Percentiles rank a stretch among this genome's conserved stretches.
Evolutionary conservation across 2,888 invertebrate species (phyloP).

Genomic region (Onchidella celtica): DNA sequence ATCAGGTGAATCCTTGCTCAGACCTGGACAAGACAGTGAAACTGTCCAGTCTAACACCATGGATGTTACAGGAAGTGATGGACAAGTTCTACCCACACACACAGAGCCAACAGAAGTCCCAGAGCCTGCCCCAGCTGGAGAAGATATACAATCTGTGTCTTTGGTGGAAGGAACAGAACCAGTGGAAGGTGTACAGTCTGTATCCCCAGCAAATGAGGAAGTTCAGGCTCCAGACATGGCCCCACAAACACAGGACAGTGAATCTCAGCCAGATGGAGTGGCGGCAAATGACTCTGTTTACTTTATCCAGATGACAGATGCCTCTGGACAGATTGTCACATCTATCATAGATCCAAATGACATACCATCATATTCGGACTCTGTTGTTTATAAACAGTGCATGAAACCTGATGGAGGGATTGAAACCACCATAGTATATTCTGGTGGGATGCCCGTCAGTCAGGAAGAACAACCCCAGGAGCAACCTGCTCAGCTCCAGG

Average conservation of each 20-base stretch:
- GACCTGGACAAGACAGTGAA: slow-evolving; percentile 1
- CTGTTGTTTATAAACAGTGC: slow-evolving; percentile 47
- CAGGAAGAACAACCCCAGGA: neutral
- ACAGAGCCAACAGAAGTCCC: neutral
- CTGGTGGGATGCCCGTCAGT: neutral
- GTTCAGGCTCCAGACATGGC: neutral
- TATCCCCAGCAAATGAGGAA: neutral
- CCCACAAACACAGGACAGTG: neutral
- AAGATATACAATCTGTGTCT: neutral
- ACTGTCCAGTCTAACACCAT: neutral
- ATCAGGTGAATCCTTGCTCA: slow-evolving; percentile 9
- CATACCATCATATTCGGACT: slow-evolving; percentile 35
- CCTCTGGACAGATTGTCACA: slow-evolving; percentile 38
- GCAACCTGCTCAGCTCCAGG: neutral
- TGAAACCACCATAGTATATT: slow-evolving; percentile 43
- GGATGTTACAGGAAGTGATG: neutral
- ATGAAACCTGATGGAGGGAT: slow-evolving; percentile 36
- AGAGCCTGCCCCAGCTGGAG: neutral
- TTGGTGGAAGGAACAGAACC: neutral
- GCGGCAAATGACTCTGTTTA: slow-evolving; percentile 40
- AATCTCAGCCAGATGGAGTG: neutral
- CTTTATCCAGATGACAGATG: slow-evolving; percentile 42
- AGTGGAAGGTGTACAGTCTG: neutral
- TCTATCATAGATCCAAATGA: slow-evolving; percentile 49
- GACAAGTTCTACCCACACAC: neutral